Conservation (phyloP, 2,888 invertebrate species). For the Cantharis nigra region DNA sequence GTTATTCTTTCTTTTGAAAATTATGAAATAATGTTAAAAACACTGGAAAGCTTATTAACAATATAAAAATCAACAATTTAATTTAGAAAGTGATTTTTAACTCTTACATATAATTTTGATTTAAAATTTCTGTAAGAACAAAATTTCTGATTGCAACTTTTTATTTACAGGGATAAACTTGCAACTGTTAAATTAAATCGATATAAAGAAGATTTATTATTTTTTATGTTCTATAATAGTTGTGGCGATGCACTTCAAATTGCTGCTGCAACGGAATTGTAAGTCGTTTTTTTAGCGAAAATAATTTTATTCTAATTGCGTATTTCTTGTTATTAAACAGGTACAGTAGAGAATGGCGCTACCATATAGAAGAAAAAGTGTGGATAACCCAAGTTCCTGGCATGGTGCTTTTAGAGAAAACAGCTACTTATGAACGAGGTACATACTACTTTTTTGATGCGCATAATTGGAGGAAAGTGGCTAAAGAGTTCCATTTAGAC, state of each 20-base stretch:
- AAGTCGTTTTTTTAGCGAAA: conserved; percentile 56
- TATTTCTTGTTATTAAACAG: conserved; percentile 57
- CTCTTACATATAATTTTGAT: too few species aligned
- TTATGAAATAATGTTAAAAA: too few species aligned
- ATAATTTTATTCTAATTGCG: conserved; percentile 12
- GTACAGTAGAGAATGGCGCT: conserved; percentile 98
- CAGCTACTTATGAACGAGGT: conserved; percentile 94
- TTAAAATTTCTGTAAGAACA: too few species aligned
- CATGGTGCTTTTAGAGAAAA: conserved; percentile 92
- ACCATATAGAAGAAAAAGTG: conserved; percentile 98
- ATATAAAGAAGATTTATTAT: conserved; percentile 98
- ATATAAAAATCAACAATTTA: too few species aligned
- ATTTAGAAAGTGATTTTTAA: too few species aligned
- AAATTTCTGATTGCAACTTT: conserved; percentile 12
- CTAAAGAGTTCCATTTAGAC: conserved; percentile 98
- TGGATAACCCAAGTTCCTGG: conserved; percentile 99
- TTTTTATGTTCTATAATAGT: conserved; percentile 99
- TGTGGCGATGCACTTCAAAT: conserved; percentile 97
- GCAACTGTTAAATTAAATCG: conserved; percentile 94
- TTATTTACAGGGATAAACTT: conserved; percentile 77
- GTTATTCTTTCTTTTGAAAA: too few species aligned
- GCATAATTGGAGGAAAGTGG: conserved; percentile 98
- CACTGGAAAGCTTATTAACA: too few species aligned
- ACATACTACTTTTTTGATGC: conserved; percentile 99
- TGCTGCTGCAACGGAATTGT: conserved; percentile 96